phyloP scores from a whole-genome alignment of 2,888 invertebrate species.

The Carabus problematicus region DNA sequence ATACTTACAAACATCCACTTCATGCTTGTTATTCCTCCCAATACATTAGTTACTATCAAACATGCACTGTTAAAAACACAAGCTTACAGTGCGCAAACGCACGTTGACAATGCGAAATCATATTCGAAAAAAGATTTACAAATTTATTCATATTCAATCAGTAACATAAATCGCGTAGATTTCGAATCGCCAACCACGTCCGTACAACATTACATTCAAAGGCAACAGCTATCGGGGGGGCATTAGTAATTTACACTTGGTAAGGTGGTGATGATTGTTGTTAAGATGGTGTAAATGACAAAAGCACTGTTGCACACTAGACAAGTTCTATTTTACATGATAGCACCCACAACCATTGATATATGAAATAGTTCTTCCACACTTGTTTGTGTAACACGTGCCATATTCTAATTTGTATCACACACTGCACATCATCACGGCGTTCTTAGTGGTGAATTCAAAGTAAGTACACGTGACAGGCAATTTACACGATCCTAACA shows the following conservation, averaged over 20 bases:
- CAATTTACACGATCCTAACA: constrained; percentile 38
- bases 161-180: too few species aligned
- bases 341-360: neutral
- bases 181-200: too few species aligned
- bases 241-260: constrained; percentile 18
- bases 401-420: neutral
- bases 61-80: too few species aligned
- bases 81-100: too few species aligned
- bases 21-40: neutral
- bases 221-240: constrained; percentile 32
- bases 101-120: too few species aligned
- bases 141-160: too few species aligned
- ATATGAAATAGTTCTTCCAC: too few species aligned
- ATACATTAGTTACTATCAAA: too few species aligned
- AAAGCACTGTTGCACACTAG: constrained; percentile 24
- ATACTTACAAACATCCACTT: constrained; percentile 17
- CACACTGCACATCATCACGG: neutral
- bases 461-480: neutral
- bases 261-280: constrained; percentile 18
- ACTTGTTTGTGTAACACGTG: neutral
- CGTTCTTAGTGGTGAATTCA: neutral
- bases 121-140: too few species aligned
- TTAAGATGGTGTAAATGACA: constrained; percentile 40
- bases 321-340: constrained; percentile 3
- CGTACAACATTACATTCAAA: neutral